A percentile compares a stretch with the other conserved stretches of the same genome.
Evolutionary conservation across 1,140 invertebrate species (phyloP).

Genomic region (Aradophagus sp.): DNA sequence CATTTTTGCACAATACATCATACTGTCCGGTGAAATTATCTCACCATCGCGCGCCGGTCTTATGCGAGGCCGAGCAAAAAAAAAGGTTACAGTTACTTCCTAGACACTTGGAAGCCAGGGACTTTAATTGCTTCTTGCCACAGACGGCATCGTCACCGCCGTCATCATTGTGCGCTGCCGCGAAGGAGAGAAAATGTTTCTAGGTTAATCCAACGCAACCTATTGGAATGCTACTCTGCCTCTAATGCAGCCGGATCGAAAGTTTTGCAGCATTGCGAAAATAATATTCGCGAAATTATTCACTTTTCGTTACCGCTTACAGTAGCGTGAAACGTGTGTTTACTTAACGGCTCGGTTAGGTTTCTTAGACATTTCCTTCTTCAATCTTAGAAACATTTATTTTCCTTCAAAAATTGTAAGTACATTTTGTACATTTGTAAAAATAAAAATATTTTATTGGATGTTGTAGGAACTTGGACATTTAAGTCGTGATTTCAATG

Average conservation of each 20-base stretch:
- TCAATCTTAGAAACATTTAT: neutral
- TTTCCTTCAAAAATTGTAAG: no score
- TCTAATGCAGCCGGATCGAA: constrained; percentile 55
- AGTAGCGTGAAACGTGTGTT: constrained; percentile 6
- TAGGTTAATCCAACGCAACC: constrained; percentile 58
- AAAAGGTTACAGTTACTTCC: constrained; percentile 61
- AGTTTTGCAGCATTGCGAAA: constrained; percentile 57
- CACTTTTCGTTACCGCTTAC: constrained; percentile 48
- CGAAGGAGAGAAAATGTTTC: constrained; percentile 59
- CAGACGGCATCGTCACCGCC: constrained; percentile 53
- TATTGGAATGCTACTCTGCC: constrained; percentile 57
- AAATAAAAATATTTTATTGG: no score
- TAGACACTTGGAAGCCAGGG: constrained; percentile 57
- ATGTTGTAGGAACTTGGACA: no score
- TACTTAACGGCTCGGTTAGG: constrained; percentile 25
- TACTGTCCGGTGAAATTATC: constrained; percentile 45
- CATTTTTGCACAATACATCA: constrained; percentile 40
- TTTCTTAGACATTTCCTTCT: neutral
- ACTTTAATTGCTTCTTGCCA: constrained; percentile 54
- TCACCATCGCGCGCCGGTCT: constrained; percentile 42
- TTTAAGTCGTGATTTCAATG: no score
- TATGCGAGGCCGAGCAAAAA: constrained; percentile 39
- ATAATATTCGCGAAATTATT: constrained; percentile 58
- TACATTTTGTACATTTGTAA: no score
- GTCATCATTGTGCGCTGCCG: constrained; percentile 47